A percentile compares a stretch with the other conserved stretches of the same genome.
Conservation (phyloP, 1,140 invertebrate genomes). For the Choristoneura fumiferana region DNA sequence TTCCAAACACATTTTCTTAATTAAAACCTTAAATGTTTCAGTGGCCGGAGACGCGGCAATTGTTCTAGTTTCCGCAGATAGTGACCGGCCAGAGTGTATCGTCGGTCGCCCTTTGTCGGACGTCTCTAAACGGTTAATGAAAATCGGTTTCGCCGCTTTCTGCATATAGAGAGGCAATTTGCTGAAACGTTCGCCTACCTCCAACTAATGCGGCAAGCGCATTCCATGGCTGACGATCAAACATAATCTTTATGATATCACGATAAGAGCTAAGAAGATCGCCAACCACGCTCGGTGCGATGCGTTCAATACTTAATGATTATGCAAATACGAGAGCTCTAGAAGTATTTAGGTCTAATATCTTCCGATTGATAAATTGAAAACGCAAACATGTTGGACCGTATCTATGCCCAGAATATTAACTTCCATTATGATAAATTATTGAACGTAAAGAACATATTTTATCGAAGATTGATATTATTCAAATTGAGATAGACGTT, state of each 20-base stretch:
- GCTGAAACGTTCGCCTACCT: slow-evolving; percentile 55
- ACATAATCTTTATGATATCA: slow-evolving; percentile 28
- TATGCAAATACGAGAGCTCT: slow-evolving; percentile 60
- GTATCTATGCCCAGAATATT: slow-evolving; percentile 19
- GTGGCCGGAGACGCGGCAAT: not conserved
- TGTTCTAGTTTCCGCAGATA: slow-evolving; percentile 5
- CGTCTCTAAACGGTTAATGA: slow-evolving; percentile 60
- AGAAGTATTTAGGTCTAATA: slow-evolving; percentile 49
- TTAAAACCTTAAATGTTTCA: slow-evolving; percentile 49
- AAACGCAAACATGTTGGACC: slow-evolving; percentile 34
- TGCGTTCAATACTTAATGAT: slow-evolving; percentile 57
- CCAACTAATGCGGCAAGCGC: slow-evolving; percentile 50
- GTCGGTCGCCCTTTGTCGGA: slow-evolving; percentile 43
- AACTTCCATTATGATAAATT: not conserved
- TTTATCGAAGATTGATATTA: slow-evolving; percentile 11
- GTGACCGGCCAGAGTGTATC: slow-evolving; percentile 10
- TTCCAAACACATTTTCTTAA: slow-evolving; percentile 50
- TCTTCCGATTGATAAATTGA: slow-evolving; percentile 51
- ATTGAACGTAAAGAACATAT: not conserved
- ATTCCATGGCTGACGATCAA: not conserved
- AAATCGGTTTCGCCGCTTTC: slow-evolving; percentile 64
- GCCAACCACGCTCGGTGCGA: slow-evolving; percentile 29
- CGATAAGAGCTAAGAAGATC: slow-evolving; percentile 17
- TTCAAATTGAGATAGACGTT: not conserved
- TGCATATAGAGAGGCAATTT: slow-evolving; percentile 73